A percentile compares a stretch with the other conserved stretches of the same genome.
These are phyloP conservation scores for Drosophila multiciliata DNA, from an alignment of 2,888 invertebrate species.

Conservation along the genomic window DNA sequence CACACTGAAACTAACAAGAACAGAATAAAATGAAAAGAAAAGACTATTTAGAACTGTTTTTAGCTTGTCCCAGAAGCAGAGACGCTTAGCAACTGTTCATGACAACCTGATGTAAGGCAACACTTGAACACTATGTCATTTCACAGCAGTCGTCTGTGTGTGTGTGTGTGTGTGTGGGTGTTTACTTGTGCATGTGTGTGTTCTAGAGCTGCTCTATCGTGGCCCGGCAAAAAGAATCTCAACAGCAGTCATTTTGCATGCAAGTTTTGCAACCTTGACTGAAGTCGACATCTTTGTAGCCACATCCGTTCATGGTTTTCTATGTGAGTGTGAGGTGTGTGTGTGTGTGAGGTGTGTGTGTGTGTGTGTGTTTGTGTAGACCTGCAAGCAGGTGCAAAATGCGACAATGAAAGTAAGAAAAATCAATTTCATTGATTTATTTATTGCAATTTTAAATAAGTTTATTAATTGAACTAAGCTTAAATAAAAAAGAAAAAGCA, in stretches of 20 bases:
- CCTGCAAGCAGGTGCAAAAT: conserved; percentile 32
- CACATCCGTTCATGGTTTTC: conserved; percentile 6
- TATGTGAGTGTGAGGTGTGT: not conserved
- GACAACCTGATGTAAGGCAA: conserved; percentile 29
- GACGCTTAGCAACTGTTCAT: conserved; percentile 25
- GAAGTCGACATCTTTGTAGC: conserved; percentile 51
- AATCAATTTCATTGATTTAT: not conserved
- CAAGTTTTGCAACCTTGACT: conserved; percentile 70
- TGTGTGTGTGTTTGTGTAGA: conserved; percentile 3
- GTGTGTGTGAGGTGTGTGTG: not conserved
- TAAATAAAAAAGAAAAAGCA: not conserved
- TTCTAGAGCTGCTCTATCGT: conserved; percentile 59
- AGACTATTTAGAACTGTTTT: conserved; percentile 44
- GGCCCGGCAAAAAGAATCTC: conserved; percentile 59
- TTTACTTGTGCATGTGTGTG: conserved; percentile 5
- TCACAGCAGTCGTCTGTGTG: conserved; percentile 5
- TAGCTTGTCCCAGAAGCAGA: conserved; percentile 34
- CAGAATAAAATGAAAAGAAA: not conserved
- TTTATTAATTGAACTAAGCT: too few relatives aligned
- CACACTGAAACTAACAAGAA: conserved; percentile 8
- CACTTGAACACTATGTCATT: conserved; percentile 38
- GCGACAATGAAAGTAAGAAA: not conserved
- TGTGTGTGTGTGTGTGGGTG: not conserved
- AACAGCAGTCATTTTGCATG: conserved; percentile 73
- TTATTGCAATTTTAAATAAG: not conserved